Conservation (phyloP, 2,888 invertebrate genomes). For the Cerceris rybyensis region DNA sequence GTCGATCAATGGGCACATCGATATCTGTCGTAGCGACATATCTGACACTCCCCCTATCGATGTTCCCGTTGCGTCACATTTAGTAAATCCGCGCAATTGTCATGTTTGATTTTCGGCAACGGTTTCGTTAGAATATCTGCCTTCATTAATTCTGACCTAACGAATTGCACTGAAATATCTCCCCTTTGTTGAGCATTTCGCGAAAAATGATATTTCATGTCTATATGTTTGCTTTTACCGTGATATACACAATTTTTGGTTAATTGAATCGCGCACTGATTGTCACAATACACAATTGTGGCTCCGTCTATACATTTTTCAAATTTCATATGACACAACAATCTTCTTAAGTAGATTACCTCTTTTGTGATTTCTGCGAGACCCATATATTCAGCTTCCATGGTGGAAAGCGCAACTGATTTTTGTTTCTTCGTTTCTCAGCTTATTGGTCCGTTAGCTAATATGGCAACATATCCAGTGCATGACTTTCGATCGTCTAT, state of each 20-base stretch:
- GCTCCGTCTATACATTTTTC: background rate
- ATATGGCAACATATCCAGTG: slow-evolving; percentile 9
- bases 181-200: slow-evolving; percentile 5
- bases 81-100: background rate
- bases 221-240: slow-evolving; percentile 24
- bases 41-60: slow-evolving; percentile 6
- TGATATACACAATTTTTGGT: background rate
- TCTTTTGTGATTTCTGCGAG: slow-evolving; percentile 25
- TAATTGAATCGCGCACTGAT: slow-evolving; percentile 17
- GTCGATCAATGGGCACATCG: too few species aligned
- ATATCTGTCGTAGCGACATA: too few species aligned
- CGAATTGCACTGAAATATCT: slow-evolving; percentile 1
- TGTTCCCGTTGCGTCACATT: background rate
- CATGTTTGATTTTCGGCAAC: background rate
- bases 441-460: slow-evolving; percentile 18
- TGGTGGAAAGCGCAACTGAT: slow-evolving; percentile 23
- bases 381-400: slow-evolving; percentile 37
- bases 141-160: slow-evolving; percentile 10
- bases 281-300: slow-evolving; percentile 2
- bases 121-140: slow-evolving; percentile 20
- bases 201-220: slow-evolving; percentile 17
- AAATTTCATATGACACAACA: background rate
- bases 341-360: slow-evolving; percentile 10
- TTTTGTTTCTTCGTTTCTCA: slow-evolving; percentile 26
- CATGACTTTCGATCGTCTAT: slow-evolving; percentile 5